Conservation (phyloP, 1,140 invertebrate genomes). For the Ruditapes philippinarum region DNA sequence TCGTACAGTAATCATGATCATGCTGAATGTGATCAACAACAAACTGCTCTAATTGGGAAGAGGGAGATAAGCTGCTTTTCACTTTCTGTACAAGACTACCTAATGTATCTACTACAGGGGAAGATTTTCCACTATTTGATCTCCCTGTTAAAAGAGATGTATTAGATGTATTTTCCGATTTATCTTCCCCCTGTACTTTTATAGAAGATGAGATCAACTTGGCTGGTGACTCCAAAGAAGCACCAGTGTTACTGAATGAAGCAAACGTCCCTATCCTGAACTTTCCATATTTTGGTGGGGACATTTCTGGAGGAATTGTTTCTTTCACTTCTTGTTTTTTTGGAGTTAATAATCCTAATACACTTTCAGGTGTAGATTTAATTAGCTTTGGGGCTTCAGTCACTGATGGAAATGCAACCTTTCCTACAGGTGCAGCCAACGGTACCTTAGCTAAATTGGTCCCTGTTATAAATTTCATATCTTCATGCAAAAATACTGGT, state of each 20-base stretch:
- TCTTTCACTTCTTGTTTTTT: constrained; percentile 17
- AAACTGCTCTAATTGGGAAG: not conserved
- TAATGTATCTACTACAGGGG: constrained; percentile 22
- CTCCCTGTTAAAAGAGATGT: not conserved
- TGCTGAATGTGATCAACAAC: constrained; percentile 72
- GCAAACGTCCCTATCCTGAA: constrained; percentile 83
- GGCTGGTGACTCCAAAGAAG: constrained; percentile 67
- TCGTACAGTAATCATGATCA: constrained; percentile 83
- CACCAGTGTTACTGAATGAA: constrained; percentile 78
- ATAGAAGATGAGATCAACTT: not conserved
- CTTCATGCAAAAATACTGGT: constrained; percentile 22
- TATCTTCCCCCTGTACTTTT: constrained; percentile 19
- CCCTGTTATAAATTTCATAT: constrained; percentile 48
- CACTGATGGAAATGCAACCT: not conserved
- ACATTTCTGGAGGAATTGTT: constrained; percentile 16
- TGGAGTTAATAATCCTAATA: constrained; percentile 40
- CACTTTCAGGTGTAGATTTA: constrained; percentile 34
- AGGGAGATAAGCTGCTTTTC: constrained; percentile 45
- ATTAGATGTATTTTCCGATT: not conserved
- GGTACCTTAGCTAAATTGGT: constrained; percentile 15
- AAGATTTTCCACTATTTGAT: constrained; percentile 37
- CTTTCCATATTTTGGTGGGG: constrained; percentile 79
- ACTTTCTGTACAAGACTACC: constrained; percentile 58
- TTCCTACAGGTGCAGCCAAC: constrained; percentile 25
- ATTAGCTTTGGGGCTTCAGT: constrained; percentile 39